Base-by-base conservation (phyloP, 2,888 invertebrate species). In the Lasioglossum morio region DNA sequence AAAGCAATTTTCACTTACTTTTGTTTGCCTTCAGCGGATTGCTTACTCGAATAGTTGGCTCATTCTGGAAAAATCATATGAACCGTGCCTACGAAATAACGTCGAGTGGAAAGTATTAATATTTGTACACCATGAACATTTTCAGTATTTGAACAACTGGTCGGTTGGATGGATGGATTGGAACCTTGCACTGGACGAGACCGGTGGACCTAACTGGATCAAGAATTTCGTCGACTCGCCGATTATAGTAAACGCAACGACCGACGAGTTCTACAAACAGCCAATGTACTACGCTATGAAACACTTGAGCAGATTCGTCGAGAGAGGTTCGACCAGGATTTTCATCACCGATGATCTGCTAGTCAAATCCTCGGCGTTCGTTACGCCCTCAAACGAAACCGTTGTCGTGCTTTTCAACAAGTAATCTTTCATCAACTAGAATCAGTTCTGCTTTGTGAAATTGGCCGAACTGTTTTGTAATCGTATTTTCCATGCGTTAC, bases 201-300 rank as follows among this genome's bases (percentile, higher is more conserved):
- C 94, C 0, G 98, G 98, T 43, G 98, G 98, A 0, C 99, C 98
- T 0, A 98, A 97, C 93, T 98, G 97, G 97, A 97, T 96, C 0
- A 93, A 96, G 7, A 98, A 98, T 95, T 96, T 96, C 91, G 98
- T 98, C 0, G 98, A 99, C 95, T 96, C 98, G 0, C 97, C 98
- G 0, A 97, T 99, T 78, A 96, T 97, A 84, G 96, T 97, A 3
- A 96, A 97, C 89, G 92, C 95, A 4, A 94, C 94, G 2, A 93
- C 93, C 0, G 96, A 97, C 85, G 98, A 98, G 94, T 98, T 98
- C 94, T 98, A 98, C 93, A 98, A 98, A 92, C 98, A 99, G 92
- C 99, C 99, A 0, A 97, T 98, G 96, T 99, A 96, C 94, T 99
- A 99, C 94, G 97, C 97, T 0, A 95, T 99, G 94, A 98, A 97